Evolutionary conservation across 1,140 invertebrate genomes (phyloP), one percentile per base, ranked within the genome.

Genomic region (Scaptomyza pallida): DNA sequence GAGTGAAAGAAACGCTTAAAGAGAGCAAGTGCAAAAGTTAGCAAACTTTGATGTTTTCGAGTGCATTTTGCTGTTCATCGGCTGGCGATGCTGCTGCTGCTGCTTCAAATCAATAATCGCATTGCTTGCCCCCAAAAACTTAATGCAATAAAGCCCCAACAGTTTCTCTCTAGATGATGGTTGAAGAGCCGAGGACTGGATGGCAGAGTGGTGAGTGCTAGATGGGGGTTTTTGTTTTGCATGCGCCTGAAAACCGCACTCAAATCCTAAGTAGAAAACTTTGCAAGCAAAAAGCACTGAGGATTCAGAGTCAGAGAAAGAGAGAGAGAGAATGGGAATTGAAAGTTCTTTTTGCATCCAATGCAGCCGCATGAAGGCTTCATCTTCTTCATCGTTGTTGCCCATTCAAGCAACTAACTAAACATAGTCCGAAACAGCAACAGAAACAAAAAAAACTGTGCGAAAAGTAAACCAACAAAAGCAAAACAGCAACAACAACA

Each of bases 61-160:
- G 83, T 89, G 83, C 78, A 86, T 75, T 86, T 77, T 75, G 73
- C 64, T 88, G 82, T 88, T 83, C 44, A 57, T 48, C 72, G 63
- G 63, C 55, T 9, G 26, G 26, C 19, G 19, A n/a, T n/a, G 19
- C 4, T 30, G 3, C 23, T 21, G 48, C 30, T n/a, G 43, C 63
- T 55, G 55, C 52, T 43, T 40, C 68, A 57, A 75, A 79, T 83
- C 79, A 82, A 86, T 86, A 86, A 81, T 88, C 82, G 77, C 81
- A 85, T 81, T 68, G 63, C 48, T 59, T 19, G 48, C 45, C 35
- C 45, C 44, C 60, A 64, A 30, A n/a, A 64, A 72, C 55, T 67
- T 68, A 72, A 72, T 72, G 63, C 70, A 72, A 72, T 72, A 67
- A 72, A 44, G 51, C 51, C 50, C 35, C 9, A 62, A 37, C 63